Evolutionary conservation across 2,888 invertebrate genomes (phyloP).

Genomic region (Esperia sulphurella): DNA sequence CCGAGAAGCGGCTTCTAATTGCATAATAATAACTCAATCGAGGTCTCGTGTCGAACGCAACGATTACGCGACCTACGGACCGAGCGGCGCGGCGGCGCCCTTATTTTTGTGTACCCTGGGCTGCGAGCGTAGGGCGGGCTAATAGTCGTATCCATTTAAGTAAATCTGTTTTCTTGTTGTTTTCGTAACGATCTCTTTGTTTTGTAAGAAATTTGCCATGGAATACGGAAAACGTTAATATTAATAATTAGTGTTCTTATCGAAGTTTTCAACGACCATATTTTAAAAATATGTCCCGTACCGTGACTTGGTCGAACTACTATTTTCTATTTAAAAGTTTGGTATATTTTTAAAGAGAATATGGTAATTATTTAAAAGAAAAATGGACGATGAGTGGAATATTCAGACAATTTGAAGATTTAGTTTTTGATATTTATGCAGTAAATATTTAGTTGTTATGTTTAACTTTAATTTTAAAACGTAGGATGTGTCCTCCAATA

Average conservation of each 20-base stretch:
- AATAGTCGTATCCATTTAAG: constrained; percentile 9
- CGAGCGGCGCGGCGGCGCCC: not conserved
- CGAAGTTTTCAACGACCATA: not conserved
- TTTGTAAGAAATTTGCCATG: not conserved
- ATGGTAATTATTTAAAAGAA: too few relatives aligned
- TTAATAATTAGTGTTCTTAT: not conserved
- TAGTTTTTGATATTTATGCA: too few relatives aligned
- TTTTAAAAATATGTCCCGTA: not conserved
- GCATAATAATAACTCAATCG: constrained; percentile 74
- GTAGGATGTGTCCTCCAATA: too few relatives aligned
- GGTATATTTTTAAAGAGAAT: too few relatives aligned
- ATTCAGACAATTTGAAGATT: too few relatives aligned
- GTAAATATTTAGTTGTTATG: too few relatives aligned
- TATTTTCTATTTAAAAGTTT: too few relatives aligned
- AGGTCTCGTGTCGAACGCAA: constrained; percentile 41
- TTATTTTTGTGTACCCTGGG: not conserved
- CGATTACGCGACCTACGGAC: constrained; percentile 31
- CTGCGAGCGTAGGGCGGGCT: not conserved
- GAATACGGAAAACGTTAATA: not conserved
- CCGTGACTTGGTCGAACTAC: too few relatives aligned
- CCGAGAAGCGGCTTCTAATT: constrained; percentile 59
- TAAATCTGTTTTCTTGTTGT: not conserved
- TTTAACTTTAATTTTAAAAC: too few relatives aligned
- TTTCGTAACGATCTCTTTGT: not conserved
- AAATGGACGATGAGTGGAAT: too few relatives aligned